phyloP scores from a whole-genome alignment of 2,113 vertebrate species.

The Zeus faber region DNA sequence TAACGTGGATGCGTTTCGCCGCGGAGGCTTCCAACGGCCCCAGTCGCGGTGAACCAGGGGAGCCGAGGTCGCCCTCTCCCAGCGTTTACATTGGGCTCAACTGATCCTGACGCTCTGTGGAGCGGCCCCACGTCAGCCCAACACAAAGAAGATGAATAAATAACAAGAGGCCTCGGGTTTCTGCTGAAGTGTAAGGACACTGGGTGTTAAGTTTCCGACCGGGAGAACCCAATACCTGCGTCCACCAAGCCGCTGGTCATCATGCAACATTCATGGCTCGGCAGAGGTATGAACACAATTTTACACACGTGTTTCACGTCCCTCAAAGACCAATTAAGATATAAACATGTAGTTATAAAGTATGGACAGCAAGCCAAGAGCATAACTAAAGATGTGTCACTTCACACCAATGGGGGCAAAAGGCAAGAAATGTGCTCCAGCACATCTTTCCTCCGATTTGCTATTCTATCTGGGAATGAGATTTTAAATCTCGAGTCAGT shows the following conservation, averaged over 20 bases:
- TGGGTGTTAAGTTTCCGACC: conserved; percentile 56
- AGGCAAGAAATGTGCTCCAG: no score
- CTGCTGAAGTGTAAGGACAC: conserved; percentile 59
- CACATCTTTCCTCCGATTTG: no score
- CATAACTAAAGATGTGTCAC: no score
- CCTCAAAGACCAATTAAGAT: not conserved
- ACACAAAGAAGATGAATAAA: conserved; percentile 65
- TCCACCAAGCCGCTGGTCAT: conserved; percentile 29
- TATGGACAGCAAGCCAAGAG: no score
- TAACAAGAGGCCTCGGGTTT: conserved; percentile 56
- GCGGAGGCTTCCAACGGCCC: no score
- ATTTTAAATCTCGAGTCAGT: no score
- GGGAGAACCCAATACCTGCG: conserved; percentile 52
- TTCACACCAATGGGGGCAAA: no score
- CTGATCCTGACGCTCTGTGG: conserved; percentile 58
- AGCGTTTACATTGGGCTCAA: conserved; percentile 41
- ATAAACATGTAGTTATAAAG: no score
- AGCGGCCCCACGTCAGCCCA: conserved; percentile 31
- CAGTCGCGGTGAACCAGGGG: conserved; percentile 39
- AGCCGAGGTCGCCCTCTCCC: conserved; percentile 12
- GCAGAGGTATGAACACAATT: conserved; percentile 24
- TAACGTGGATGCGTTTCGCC: no score
- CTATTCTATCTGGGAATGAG: no score
- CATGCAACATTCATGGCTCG: conserved; percentile 51
- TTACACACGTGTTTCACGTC: not conserved